Evolutionary conservation across 2,888 invertebrate species (phyloP).

Genomic region (Heliconius cydno): DNA sequence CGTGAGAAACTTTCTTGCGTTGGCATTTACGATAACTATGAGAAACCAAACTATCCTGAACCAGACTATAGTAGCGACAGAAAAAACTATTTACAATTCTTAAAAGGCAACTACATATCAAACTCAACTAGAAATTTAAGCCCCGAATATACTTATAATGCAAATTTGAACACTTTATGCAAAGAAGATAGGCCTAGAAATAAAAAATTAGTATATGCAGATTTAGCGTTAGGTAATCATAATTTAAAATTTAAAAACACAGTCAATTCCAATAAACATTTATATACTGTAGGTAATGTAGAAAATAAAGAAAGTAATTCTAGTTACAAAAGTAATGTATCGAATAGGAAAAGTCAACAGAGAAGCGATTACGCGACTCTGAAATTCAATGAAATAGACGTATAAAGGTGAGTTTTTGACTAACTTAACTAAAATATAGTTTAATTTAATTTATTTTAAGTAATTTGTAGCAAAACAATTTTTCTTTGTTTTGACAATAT

Average conservation of each 20-base stretch:
- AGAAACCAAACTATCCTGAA: constrained; percentile 78
- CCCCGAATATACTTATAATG: constrained; percentile 65
- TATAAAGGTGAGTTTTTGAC: constrained; percentile 73
- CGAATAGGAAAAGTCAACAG: constrained; percentile 63
- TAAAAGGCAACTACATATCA: constrained; percentile 81
- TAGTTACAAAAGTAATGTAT: constrained; percentile 70
- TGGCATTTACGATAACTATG: constrained; percentile 78
- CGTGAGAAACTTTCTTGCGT: constrained; percentile 80
- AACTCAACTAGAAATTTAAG: constrained; percentile 76
- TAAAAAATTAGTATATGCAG: constrained; percentile 82
- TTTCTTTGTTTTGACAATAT: background rate
- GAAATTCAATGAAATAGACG: constrained; percentile 81
- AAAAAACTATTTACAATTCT: constrained; percentile 74
- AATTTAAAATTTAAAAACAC: constrained; percentile 83
- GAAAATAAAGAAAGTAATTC: constrained; percentile 74
- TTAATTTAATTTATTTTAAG: background rate
- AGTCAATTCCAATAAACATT: constrained; percentile 82
- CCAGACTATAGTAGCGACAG: constrained; percentile 76
- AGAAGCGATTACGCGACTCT: constrained; percentile 79
- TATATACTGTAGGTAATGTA: constrained; percentile 75
- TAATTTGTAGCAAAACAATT: background rate
- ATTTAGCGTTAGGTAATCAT: constrained; percentile 82
- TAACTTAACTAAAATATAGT: background rate
- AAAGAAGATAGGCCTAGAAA: constrained; percentile 77
- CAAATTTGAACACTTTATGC: constrained; percentile 70